Conservation (phyloP, 2,797 vertebrate genomes). For the Esox lucius region DNA sequence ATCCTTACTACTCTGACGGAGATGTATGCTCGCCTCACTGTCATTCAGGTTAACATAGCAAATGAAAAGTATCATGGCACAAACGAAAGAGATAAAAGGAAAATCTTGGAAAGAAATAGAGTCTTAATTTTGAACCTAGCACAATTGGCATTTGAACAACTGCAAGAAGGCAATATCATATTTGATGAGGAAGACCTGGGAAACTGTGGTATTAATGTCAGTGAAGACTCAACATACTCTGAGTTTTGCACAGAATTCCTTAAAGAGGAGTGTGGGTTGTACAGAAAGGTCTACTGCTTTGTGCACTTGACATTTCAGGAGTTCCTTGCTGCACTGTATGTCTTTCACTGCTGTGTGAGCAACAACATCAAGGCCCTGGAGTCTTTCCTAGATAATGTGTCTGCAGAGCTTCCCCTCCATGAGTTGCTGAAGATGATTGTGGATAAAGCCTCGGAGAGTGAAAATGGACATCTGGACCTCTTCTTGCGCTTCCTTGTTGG, state of each 20-base stretch:
- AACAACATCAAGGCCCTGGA: not conserved
- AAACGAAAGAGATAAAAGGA: not conserved
- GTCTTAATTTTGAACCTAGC: not conserved
- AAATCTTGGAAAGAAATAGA: not conserved
- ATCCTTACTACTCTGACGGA: conserved; percentile 3
- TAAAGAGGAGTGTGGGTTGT: not conserved
- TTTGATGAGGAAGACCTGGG: conserved; percentile 5
- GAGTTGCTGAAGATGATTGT: conserved; percentile 5
- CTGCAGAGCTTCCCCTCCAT: not conserved
- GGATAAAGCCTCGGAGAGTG: not conserved
- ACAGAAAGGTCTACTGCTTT: conserved; percentile 1
- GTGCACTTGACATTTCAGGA: conserved; percentile 8
- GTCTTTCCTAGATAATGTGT: not conserved
- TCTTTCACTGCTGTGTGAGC: conserved; percentile 9
- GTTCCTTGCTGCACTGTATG: conserved; percentile 1
- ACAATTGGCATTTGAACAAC: conserved; percentile 9
- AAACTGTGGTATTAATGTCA: conserved; percentile 5
- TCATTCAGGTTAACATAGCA: conserved; percentile 5
- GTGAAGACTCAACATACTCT: not conserved
- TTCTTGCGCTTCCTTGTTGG: conserved; percentile 12
- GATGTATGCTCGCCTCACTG: not conserved
- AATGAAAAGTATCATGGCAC: not conserved
- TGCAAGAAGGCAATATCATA: conserved; percentile 2
- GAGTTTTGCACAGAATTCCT: conserved; percentile 9
- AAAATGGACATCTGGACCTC: conserved; percentile 10